Percentiles rank a stretch among this genome's conserved stretches.
phyloP scores from a whole-genome alignment of 2,113 vertebrate genomes.

The Centropus unirufus region DNA sequence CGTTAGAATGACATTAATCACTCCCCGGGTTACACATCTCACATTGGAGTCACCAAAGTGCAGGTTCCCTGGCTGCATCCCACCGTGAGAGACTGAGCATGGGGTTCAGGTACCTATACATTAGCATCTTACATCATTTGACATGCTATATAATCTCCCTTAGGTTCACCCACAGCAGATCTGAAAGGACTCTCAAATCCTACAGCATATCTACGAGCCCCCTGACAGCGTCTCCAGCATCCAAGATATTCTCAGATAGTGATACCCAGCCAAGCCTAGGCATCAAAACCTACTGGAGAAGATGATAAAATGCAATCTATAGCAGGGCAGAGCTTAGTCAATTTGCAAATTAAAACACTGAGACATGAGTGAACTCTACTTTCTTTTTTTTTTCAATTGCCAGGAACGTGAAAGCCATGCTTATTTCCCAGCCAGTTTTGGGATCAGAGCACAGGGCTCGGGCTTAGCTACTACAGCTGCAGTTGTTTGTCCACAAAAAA shows the following conservation, averaged over 20 bases:
- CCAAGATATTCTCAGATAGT: neutral
- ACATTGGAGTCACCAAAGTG: neutral
- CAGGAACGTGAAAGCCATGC: neutral
- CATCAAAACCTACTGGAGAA: neutral
- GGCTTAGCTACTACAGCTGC: neutral
- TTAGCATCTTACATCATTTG: neutral
- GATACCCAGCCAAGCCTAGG: neutral
- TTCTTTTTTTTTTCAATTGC: neutral
- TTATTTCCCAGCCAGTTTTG: neutral
- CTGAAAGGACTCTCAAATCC: neutral
- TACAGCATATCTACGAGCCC: neutral
- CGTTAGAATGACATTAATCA: neutral
- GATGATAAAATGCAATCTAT: neutral
- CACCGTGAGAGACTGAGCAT: neutral
- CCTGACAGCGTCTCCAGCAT: neutral
- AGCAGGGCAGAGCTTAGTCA: neutral
- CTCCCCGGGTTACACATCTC: neutral
- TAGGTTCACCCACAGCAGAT: neutral
- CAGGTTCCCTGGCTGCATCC: neutral
- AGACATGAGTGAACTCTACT: neutral
- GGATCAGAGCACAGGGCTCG: neutral
- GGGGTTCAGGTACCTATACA: neutral
- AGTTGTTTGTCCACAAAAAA: neutral
- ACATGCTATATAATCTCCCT: rapidly evolving
- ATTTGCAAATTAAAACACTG: neutral